A percentile compares a stretch with the other conserved stretches of the same genome.
Conservation (phyloP, 2,113 vertebrate species). For the Centropus unirufus region DNA sequence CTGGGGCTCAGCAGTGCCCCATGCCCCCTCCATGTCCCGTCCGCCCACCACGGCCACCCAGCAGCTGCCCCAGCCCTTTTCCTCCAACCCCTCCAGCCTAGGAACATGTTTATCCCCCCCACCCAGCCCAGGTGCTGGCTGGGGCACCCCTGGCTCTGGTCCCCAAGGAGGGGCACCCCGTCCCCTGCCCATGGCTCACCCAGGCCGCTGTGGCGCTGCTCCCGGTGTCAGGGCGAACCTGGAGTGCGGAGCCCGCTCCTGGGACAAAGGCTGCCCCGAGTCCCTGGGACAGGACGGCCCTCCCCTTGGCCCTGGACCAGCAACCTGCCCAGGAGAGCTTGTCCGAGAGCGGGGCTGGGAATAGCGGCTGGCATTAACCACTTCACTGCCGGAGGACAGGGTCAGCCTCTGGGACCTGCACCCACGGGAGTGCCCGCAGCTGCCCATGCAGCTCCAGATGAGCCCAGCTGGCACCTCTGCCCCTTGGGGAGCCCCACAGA, state of each 20-base stretch:
- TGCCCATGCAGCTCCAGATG: fast-evolving
- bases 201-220: neutral
- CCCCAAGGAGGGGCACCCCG: fast-evolving
- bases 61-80: neutral
- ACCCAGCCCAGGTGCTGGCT: neutral
- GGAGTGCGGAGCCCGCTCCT: neutral
- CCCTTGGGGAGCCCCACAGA: neutral
- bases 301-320: slow-evolving; percentile 61
- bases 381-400: neutral
- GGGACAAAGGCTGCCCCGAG: slow-evolving; percentile 30
- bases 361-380: neutral
- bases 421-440: neutral
- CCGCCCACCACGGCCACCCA: neutral
- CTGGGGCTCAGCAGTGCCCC: neutral
- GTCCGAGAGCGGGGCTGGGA: neutral
- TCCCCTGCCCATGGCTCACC: neutral
- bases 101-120: fast-evolving
- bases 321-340: slow-evolving; percentile 38
- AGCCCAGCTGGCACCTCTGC: neutral
- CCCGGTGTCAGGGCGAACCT: neutral
- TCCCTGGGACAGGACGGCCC: neutral
- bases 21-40: fast-evolving
- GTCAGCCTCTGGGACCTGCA: neutral
- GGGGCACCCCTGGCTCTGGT: neutral
- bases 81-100: neutral